Evolutionary conservation across 2,888 invertebrate species (phyloP), one percentile per base, ranked within the genome.

Genomic region (Thelaira solivaga): DNA sequence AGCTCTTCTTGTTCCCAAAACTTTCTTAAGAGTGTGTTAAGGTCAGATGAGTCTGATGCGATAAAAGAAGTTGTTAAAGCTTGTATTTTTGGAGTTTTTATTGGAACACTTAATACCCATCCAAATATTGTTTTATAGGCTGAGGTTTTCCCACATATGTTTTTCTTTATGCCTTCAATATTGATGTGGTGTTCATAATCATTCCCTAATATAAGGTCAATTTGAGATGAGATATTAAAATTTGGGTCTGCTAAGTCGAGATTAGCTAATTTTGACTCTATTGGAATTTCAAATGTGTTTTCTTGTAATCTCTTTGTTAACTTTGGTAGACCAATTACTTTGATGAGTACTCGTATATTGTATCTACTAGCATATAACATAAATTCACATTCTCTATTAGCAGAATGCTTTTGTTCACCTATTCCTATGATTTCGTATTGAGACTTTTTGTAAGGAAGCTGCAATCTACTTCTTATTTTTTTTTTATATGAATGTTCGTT

Each of bases 261-360:
- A 7, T 61, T 18, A 2, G 7, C 18, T 0, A 61, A 10, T 20
- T 61, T 31, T 3, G 4, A 2, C 2, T 26, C 11, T 5, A 31
- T 2, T 1, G 61, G 34, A 0, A 47, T 47, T 34, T 62, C 13
- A 62, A 61, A 61, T 1, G 47, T 31, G 8, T 5, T 22, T 1
- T 20, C 47, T 24, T 34, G 62, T 1, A 64, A 34, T 4, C 11
- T 1, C n/a, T 47, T 62, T n/a, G 61, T 62, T 7, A 62, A 45
- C 18, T 34, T 62, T 3, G 61, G 36, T 10, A 62, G 24, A 8
- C 45, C 34, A 24, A 62, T 62, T 4, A 47, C 47, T n/a, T 47
- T 62, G 13, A 62, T 34, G 1, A 47, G 43, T 4, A 45, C 11
- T 47, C 34, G 2, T 3, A 22, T 1, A 6, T 61, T 11, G 6